Conservation (phyloP, 2,113 vertebrate genomes). For the Galemys pyrenaicus region DNA sequence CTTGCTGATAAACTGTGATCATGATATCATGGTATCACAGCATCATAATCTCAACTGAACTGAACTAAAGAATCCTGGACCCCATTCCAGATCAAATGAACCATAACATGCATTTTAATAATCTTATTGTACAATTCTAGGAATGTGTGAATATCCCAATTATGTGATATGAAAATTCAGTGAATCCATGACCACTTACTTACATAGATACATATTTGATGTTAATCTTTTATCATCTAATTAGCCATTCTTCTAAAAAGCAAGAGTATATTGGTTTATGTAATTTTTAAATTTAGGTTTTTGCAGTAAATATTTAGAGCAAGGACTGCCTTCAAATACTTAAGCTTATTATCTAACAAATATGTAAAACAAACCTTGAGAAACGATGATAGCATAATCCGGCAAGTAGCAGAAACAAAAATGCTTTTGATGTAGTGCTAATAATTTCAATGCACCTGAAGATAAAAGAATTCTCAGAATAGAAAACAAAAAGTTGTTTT, state of each 20-base stretch:
- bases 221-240: neutral
- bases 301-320: neutral
- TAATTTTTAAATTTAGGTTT: neutral
- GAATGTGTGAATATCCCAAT: neutral
- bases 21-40: rapidly evolving
- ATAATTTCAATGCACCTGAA: neutral
- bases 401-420: neutral
- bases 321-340: neutral
- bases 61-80: neutral
- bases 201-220: neutral
- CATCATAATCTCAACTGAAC: neutral
- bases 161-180: neutral
- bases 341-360: neutral
- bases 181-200: neutral
- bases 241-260: neutral
- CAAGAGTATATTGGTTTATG: neutral
- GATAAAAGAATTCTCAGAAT: neutral
- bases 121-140: neutral
- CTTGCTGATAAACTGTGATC: neutral
- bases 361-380: neutral
- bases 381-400: neutral
- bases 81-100: neutral
- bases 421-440: neutral
- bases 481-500: neutral
- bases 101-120: neutral